Evolutionary conservation across 2,888 invertebrate genomes (phyloP), one percentile per base, ranked within the genome.

Genomic region (Balanococcus diminutus): DNA sequence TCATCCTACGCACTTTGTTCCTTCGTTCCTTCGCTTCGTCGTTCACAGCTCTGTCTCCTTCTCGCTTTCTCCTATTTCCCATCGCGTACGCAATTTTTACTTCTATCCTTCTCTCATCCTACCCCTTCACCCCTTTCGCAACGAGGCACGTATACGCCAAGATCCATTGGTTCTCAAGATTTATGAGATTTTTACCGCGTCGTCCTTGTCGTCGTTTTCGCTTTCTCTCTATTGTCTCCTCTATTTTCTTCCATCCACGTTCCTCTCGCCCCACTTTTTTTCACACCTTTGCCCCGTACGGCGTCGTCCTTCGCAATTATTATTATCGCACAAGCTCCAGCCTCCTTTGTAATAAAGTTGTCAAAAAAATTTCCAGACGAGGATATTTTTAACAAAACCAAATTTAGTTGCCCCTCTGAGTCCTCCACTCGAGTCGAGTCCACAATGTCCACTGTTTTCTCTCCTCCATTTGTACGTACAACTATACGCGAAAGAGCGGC

Each of bases 81-180:
- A 11, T 42, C 42, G 42, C 42, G 14, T 36, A 42, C 14, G n/a
- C n/a, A 11, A 42, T 56, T 56, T 56, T 22, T 19, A 56, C 0
- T 22, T 0, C 6, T 22, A 19, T 28, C 72, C 16, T 72, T 31
- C 72, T 72, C 72, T 31, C 22, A 42, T 31, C 9, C 72, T 31
- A 9, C 56, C 56, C 19, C 19, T 5, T 22, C 22, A 22, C 56
- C 19, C 22, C 56, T n/a, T 46, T 14, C 46, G 14, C 14, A 14
- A 16, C 11, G 56, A 1, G 22, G 8, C 4, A 19, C 22, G 5
- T 56, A 56, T 22, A 19, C 19, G 22, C 19, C 19, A 11, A 19
- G 61, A 39, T 72, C 67, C 84, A 84, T 67, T 84, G 84, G 84
- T 84, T 84, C 84, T 84, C 84, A 84, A 72, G 84, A 84, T 84